phyloP scores from a whole-genome alignment of 2,113 vertebrate genomes.

The Odontesthes bonariensis region DNA sequence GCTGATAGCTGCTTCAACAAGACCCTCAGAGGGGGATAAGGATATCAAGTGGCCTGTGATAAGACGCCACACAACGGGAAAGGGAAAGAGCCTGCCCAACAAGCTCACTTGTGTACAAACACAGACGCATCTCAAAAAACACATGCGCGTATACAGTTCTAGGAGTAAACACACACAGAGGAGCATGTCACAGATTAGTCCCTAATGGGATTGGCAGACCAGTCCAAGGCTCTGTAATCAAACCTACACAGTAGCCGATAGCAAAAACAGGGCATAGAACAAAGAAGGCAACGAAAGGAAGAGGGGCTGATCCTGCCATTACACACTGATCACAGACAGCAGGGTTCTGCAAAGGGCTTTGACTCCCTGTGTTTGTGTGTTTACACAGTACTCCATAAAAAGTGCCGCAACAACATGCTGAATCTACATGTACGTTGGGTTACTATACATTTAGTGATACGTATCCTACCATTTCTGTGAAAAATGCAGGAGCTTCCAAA shows the following conservation, averaged over 20 bases:
- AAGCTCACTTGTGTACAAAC: constrained; percentile 36
- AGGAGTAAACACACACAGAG: constrained; percentile 48
- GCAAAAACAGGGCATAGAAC: constrained; percentile 71
- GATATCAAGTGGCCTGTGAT: constrained; percentile 71
- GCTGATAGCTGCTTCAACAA: constrained; percentile 72
- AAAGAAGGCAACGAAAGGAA: constrained; percentile 70
- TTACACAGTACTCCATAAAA: constrained; percentile 1
- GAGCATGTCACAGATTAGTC: constrained; percentile 74
- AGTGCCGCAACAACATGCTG: constrained; percentile 8
- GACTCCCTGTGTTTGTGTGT: constrained; percentile 33
- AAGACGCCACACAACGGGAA: constrained; percentile 49
- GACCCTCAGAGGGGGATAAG: constrained; percentile 60
- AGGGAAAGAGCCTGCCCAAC: constrained; percentile 36
- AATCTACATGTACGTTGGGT: background rate
- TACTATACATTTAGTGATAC: background rate
- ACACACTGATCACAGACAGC: constrained; percentile 59
- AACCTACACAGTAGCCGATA: constrained; percentile 68
- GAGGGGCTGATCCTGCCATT: constrained; percentile 57
- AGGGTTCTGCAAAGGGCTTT: constrained; percentile 46
- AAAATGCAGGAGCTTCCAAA: constrained; percentile 36
- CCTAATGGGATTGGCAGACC: constrained; percentile 77
- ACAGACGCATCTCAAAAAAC: constrained; percentile 55
- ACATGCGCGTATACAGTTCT: constrained; percentile 42
- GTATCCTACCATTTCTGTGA: constrained; percentile 12
- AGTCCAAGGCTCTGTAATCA: constrained; percentile 63